Evolutionary conservation across 2,888 invertebrate genomes (phyloP).

Genomic region (Tryphoninae sp.): DNA sequence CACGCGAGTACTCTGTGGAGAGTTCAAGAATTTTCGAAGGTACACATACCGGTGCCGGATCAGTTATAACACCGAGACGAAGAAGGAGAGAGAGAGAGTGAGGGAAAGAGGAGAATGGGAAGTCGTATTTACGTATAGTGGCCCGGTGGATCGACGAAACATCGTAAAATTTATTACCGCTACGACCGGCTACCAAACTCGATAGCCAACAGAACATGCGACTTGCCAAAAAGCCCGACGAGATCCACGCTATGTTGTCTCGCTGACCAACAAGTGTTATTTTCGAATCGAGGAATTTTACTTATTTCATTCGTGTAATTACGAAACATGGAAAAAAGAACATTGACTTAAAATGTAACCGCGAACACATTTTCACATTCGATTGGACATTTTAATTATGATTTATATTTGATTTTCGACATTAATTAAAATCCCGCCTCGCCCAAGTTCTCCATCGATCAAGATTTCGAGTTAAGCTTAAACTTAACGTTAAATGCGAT

Average conservation of each 20-base stretch:
- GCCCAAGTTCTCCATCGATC: no score
- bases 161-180: conserved; percentile 62
- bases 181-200: conserved; percentile 46
- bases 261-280: conserved; percentile 38
- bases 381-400: no score
- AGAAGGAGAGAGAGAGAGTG: conserved; percentile 1
- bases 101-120: background rate
- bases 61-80: background rate
- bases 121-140: conserved; percentile 7
- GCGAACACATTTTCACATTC: no score
- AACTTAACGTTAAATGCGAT: no score
- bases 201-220: background rate
- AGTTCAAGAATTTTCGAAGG: background rate
- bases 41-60: background rate
- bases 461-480: no score
- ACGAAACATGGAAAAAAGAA: no score
- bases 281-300: conserved; percentile 3
- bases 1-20: background rate
- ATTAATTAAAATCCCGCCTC: no score
- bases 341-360: no score
- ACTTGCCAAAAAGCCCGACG: no score
- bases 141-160: conserved; percentile 34
- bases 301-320: no score
- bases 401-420: no score
- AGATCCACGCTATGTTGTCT: no score